Conservation (phyloP, 2,113 vertebrate genomes). For the Sander vitreus region DNA sequence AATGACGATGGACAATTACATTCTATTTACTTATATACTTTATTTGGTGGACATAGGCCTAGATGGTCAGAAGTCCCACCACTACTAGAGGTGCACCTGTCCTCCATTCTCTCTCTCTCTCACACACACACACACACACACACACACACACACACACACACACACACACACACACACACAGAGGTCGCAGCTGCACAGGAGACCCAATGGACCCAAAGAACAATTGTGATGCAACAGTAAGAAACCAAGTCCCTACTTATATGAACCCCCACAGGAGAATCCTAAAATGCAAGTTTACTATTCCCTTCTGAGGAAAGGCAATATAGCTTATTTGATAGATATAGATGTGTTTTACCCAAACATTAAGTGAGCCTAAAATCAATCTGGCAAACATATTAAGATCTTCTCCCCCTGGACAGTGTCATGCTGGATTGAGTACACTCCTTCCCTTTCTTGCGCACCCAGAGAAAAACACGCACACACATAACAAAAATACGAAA, state of each 20-base stretch:
- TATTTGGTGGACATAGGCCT: constrained; percentile 8
- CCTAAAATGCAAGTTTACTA: background rate
- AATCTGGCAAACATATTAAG: constrained; percentile 5
- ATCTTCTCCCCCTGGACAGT: background rate
- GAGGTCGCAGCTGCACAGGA: constrained; percentile 64
- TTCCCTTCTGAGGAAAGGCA: background rate
- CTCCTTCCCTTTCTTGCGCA: background rate
- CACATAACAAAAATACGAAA: background rate
- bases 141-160: constrained; percentile 11
- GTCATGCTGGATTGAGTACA: constrained; percentile 14
- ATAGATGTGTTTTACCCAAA: background rate
- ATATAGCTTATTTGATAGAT: background rate
- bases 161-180: constrained; percentile 42
- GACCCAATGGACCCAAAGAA: constrained; percentile 61
- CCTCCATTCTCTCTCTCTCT: background rate
- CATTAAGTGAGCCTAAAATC: background rate
- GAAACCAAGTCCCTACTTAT: constrained; percentile 56
- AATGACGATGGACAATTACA: background rate
- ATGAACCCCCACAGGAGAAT: background rate
- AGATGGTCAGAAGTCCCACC: constrained; percentile 22
- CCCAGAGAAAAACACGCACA: background rate
- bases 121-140: constrained; percentile 13
- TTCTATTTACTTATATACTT: constrained; percentile 3
- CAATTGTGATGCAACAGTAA: constrained; percentile 78
- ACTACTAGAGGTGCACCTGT: constrained; percentile 48